A percentile compares a stretch with the other conserved stretches of the same genome.
These are phyloP conservation scores for Anguilla obscura DNA, from an alignment of 2,797 vertebrate genomes.

Conservation along the genomic window DNA sequence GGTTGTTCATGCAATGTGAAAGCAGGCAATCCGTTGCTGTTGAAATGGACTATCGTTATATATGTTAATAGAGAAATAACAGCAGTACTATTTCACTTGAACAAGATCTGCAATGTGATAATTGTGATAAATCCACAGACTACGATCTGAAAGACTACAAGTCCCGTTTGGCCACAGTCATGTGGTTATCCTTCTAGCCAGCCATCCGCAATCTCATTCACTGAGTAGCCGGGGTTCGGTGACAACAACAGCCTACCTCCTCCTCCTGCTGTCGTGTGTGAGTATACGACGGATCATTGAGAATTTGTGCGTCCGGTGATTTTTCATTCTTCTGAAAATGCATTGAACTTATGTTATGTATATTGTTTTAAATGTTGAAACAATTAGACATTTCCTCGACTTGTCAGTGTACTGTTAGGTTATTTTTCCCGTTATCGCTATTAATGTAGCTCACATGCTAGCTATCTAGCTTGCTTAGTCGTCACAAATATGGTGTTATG, in stretches of 20 bases:
- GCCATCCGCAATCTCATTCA: slow-evolving; percentile 65
- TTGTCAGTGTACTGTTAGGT: neutral
- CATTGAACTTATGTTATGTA: neutral
- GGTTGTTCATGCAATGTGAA: neutral
- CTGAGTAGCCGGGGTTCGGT: slow-evolving; percentile 53
- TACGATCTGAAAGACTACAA: slow-evolving; percentile 59
- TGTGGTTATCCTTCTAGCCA: slow-evolving; percentile 44
- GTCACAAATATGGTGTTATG: slow-evolving; percentile 20
- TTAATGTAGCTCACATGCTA: neutral
- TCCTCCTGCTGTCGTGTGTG: slow-evolving; percentile 56
- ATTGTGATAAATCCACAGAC: neutral
- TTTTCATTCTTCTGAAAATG: neutral
- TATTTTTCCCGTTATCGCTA: neutral
- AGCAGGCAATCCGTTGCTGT: neutral
- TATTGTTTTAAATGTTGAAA: neutral
- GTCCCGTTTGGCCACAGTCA: slow-evolving; percentile 51
- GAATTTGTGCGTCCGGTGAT: neutral
- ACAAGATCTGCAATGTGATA: neutral
- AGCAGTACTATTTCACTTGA: neutral
- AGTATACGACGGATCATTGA: slow-evolving; percentile 54
- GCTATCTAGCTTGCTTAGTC: slow-evolving; percentile 22
- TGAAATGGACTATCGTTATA: neutral
- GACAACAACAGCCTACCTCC: slow-evolving; percentile 71
- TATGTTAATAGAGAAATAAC: neutral
- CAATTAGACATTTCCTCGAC: neutral